A percentile compares a stretch with the other conserved stretches of the same genome.
Conservation (phyloP, 2,888 invertebrate genomes). For the Drepanosiphum platanoidis region DNA sequence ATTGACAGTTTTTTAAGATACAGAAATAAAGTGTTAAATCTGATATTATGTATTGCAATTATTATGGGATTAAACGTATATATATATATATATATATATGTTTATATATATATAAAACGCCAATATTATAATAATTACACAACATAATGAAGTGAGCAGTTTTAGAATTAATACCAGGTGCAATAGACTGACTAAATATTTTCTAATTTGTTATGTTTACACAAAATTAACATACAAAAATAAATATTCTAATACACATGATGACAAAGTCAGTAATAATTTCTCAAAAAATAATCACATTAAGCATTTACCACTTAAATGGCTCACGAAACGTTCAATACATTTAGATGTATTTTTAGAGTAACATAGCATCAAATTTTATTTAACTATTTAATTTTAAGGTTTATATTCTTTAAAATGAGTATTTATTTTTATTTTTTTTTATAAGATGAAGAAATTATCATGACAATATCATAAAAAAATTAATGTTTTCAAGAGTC, state of each 20-base stretch:
- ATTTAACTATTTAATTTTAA: background rate
- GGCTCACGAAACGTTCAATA: too few relatives aligned
- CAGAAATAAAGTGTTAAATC: conserved; percentile 26
- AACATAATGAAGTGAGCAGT: conserved; percentile 28
- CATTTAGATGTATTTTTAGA: too few relatives aligned
- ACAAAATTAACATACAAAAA: conserved; percentile 11
- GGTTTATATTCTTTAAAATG: background rate
- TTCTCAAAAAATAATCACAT: background rate
- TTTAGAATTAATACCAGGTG: conserved; percentile 25
- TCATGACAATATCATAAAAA: background rate
- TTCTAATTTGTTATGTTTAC: background rate
- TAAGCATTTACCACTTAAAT: too few relatives aligned
- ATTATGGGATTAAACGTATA: background rate
- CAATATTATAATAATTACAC: conserved; percentile 26
- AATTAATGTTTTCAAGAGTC: background rate
- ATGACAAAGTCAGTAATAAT: conserved; percentile 7
- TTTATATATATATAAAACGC: background rate
- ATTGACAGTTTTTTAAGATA: conserved; percentile 40
- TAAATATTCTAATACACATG: background rate
- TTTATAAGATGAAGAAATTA: conserved; percentile 11
- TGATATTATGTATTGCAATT: conserved; percentile 21
- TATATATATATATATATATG: background rate
- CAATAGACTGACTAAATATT: background rate
- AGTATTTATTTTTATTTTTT: too few relatives aligned
- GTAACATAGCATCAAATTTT: background rate